phyloP scores from a whole-genome alignment of 2,113 vertebrate species.

The Cyprinodon variegatus region DNA sequence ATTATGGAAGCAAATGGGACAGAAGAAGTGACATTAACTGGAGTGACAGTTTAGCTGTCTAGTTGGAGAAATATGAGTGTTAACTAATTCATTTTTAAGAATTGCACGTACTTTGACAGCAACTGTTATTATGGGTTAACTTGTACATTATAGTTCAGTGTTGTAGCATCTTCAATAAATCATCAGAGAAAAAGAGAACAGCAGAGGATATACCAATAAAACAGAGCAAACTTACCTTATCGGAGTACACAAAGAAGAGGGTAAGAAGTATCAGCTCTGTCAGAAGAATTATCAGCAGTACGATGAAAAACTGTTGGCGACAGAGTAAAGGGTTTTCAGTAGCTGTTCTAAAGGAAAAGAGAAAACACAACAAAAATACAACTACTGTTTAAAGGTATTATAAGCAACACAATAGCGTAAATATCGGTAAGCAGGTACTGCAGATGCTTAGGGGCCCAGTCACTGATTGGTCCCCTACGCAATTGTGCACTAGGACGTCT shows the following conservation, averaged over 20 bases:
- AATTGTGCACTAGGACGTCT: no score
- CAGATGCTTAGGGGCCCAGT: no score
- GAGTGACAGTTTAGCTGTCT: background rate
- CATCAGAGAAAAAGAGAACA: background rate
- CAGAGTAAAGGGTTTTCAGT: background rate
- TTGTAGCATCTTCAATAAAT: no score
- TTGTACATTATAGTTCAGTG: no score
- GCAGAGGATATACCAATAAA: background rate
- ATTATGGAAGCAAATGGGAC: background rate
- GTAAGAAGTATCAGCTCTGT: conserved; percentile 93
- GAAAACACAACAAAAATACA: no score
- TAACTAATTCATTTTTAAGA: background rate
- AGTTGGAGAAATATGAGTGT: no score
- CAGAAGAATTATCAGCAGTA: conserved; percentile 94
- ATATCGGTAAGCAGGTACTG: no score
- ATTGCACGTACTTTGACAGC: background rate
- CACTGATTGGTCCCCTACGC: no score
- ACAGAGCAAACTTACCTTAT: conserved; percentile 86
- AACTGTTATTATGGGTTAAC: no score
- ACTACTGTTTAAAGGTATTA: background rate
- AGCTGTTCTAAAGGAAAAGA: background rate
- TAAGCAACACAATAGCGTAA: no score
- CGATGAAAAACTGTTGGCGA: conserved; percentile 90
- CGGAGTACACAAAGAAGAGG: conserved; percentile 97
- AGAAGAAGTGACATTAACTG: background rate